Conservation (phyloP, 2,113 vertebrate genomes). For the Tauraco erythrolophus region DNA sequence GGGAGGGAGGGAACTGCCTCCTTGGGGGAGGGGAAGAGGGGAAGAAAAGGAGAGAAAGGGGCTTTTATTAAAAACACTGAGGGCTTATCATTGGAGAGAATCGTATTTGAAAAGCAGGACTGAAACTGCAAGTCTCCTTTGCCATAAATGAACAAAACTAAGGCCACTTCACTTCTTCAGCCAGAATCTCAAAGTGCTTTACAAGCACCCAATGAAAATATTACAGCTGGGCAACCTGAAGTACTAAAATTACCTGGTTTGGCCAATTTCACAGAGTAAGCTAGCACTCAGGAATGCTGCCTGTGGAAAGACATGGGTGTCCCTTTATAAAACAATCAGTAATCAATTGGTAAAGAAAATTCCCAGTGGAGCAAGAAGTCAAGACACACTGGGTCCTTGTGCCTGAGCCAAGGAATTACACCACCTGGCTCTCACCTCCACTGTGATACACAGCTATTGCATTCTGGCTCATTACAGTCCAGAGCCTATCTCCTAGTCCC, state of each 20-base stretch:
- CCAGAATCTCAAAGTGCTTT: constrained; percentile 31
- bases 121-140: not conserved
- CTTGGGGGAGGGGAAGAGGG: constrained; percentile 64
- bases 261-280: not conserved
- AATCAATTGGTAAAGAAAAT: constrained; percentile 23
- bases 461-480: not conserved
- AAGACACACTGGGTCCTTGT: not conserved
- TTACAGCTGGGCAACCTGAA: not conserved
- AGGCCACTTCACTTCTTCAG: not conserved
- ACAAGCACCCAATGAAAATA: not conserved
- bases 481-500: not conserved
- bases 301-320: not conserved
- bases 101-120: not conserved
- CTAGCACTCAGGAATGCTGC: not conserved
- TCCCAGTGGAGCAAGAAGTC: not conserved
- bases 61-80: constrained; percentile 9
- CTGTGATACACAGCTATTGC: not conserved
- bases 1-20: constrained; percentile 94
- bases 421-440: constrained; percentile 16
- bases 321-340: not conserved
- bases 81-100: not conserved
- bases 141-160: not conserved
- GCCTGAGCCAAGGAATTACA: constrained; percentile 35
- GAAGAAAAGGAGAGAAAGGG: constrained; percentile 5
- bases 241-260: not conserved